phyloP scores from a whole-genome alignment of 1,140 invertebrate genomes.

The Eupristina koningsbergeri region DNA sequence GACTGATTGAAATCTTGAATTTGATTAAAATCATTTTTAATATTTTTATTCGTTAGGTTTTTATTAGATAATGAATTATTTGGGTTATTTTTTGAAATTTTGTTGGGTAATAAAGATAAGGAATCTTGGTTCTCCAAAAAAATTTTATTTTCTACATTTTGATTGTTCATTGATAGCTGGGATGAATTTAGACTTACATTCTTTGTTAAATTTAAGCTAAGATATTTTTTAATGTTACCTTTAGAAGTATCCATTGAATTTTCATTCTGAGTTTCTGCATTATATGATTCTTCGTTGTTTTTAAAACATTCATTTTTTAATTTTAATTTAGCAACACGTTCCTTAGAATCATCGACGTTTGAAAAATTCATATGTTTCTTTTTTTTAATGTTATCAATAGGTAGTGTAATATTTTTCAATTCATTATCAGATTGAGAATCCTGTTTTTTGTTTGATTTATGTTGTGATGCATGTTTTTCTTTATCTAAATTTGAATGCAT shows the following conservation, averaged over 20 bases:
- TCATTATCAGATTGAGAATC: conserved; percentile 40
- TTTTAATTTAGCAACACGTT: not conserved
- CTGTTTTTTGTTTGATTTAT: not conserved
- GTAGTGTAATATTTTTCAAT: not conserved
- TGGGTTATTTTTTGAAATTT: not conserved
- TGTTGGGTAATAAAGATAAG: not conserved
- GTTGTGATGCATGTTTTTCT: not conserved
- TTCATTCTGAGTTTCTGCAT: not conserved
- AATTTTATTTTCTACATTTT: conserved; percentile 7
- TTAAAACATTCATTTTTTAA: not conserved
- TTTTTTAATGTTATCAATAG: conserved; percentile 5
- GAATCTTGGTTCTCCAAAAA: not conserved
- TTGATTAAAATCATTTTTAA: not conserved
- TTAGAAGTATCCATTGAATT: not conserved
- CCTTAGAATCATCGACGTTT: not conserved
- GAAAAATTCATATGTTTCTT: not conserved
- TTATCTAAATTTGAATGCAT: not conserved
- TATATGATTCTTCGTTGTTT: conserved; percentile 31
- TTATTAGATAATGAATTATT: not conserved
- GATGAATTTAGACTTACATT: conserved; percentile 33
- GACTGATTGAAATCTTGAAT: no score
- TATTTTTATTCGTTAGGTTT: not conserved
- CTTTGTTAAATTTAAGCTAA: conserved; percentile 35
- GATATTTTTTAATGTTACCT: conserved; percentile 11
- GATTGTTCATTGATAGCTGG: not conserved